Percentiles rank a stretch among this genome's conserved stretches.
These are phyloP conservation scores for Epinephelus malabaricus DNA, from an alignment of 2,797 vertebrate species.

Conservation along the genomic window DNA sequence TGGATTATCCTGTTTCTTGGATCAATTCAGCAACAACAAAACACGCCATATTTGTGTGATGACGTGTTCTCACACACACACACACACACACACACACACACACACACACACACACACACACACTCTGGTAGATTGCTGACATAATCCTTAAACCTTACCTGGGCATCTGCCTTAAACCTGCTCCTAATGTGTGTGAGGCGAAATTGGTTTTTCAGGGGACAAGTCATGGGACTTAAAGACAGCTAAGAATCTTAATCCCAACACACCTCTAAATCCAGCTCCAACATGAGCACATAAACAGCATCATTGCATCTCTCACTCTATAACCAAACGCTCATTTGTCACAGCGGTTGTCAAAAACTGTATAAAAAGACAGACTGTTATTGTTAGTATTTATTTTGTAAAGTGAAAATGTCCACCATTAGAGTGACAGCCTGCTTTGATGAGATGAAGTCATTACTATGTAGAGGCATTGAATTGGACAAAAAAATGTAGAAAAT, in stretches of 20 bases:
- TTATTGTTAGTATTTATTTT: background rate
- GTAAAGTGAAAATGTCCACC: background rate
- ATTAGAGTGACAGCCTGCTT: background rate
- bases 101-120: background rate
- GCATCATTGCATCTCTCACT: conserved; percentile 13
- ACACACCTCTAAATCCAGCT: conserved; percentile 89
- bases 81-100: too few relatives aligned
- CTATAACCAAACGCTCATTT: background rate
- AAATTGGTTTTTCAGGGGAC: conserved; percentile 88
- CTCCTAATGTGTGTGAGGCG: conserved; percentile 86
- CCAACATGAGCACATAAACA: conserved; percentile 82
- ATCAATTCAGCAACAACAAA: background rate
- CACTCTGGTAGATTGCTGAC: background rate
- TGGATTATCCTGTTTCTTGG: background rate
- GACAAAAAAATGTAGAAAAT: too few relatives aligned
- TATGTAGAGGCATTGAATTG: too few relatives aligned
- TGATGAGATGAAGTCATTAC: background rate
- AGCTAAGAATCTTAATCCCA: conserved; percentile 92
- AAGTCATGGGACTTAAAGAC: conserved; percentile 86
- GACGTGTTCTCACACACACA: background rate
- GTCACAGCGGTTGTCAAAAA: background rate
- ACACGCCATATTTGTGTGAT: background rate
- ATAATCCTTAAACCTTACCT: conserved; percentile 52
- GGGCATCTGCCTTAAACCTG: conserved; percentile 81
- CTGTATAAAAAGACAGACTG: too few relatives aligned